Evolutionary conservation across 2,797 vertebrate species (phyloP).

Genomic region (Rhinogobio ventralis): DNA sequence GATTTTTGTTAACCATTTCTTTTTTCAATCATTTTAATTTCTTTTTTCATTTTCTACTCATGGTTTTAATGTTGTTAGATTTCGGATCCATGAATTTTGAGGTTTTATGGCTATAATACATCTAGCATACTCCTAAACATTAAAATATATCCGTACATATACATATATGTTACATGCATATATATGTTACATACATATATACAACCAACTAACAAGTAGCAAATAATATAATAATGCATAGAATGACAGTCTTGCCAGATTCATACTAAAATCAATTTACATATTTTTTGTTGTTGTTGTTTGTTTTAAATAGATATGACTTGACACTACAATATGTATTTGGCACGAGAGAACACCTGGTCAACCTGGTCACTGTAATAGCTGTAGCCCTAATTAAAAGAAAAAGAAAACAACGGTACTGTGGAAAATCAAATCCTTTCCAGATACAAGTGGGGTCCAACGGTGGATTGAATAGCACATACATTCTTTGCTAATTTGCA

Average conservation of each 20-base stretch:
- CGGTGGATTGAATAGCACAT: constrained; percentile 62
- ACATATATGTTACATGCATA: too few relatives aligned
- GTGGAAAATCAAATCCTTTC: constrained; percentile 66
- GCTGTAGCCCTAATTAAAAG: constrained; percentile 63
- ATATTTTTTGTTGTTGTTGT: neutral
- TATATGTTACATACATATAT: neutral
- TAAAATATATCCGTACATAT: too few relatives aligned
- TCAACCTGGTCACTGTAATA: constrained; percentile 56
- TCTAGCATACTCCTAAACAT: neutral
- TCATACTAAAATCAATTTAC: neutral
- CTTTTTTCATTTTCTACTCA: neutral
- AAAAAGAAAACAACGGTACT: constrained; percentile 48
- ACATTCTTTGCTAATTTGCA: constrained; percentile 69
- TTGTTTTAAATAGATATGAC: constrained; percentile 14
- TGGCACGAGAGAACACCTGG: neutral
- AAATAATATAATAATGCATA: too few relatives aligned
- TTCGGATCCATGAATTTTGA: neutral
- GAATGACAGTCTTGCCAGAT: neutral
- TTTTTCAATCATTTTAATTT: neutral
- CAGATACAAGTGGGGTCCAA: constrained; percentile 65
- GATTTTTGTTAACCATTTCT: neutral
- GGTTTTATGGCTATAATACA: neutral
- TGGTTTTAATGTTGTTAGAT: constrained; percentile 4
- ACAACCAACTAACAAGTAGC: neutral
- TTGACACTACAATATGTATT: neutral